Evolutionary conservation across 2,113 vertebrate genomes (phyloP).

Genomic region (Raja brachyura): DNA sequence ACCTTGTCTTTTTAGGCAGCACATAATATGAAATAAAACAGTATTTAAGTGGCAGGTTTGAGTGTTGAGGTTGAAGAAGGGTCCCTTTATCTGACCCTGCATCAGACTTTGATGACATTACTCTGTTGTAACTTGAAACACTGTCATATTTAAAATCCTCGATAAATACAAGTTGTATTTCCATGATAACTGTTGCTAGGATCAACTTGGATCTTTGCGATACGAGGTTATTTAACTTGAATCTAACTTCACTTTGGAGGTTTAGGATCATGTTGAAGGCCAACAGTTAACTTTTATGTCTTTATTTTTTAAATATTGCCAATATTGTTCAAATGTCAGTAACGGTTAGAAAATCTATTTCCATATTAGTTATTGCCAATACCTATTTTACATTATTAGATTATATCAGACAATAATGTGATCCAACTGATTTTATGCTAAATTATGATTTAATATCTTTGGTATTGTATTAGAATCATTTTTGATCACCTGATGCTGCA

Average conservation of each 20-base stretch:
- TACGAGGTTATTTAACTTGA: background rate
- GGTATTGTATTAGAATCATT: background rate
- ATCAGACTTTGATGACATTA: too few relatives aligned
- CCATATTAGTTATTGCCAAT: background rate
- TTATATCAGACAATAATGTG: background rate
- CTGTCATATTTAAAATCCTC: too few relatives aligned
- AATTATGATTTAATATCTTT: background rate
- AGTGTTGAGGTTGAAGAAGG: too few relatives aligned
- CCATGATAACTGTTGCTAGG: background rate
- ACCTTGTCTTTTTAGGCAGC: too few relatives aligned
- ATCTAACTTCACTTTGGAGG: background rate
- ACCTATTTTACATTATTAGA: background rate
- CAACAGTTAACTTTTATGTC: background rate
- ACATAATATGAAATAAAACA: too few relatives aligned
- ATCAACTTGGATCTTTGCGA: background rate
- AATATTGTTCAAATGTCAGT: background rate
- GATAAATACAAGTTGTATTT: too few relatives aligned
- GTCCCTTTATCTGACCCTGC: too few relatives aligned
- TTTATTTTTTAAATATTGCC: background rate
- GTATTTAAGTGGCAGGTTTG: too few relatives aligned
- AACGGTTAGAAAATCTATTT: background rate
- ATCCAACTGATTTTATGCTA: background rate
- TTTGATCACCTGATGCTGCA: background rate
- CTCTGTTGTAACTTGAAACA: too few relatives aligned
- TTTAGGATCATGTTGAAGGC: too few relatives aligned